Conservation (phyloP, 2,888 invertebrate genomes). For the Chalcosyrphus nemorum region DNA sequence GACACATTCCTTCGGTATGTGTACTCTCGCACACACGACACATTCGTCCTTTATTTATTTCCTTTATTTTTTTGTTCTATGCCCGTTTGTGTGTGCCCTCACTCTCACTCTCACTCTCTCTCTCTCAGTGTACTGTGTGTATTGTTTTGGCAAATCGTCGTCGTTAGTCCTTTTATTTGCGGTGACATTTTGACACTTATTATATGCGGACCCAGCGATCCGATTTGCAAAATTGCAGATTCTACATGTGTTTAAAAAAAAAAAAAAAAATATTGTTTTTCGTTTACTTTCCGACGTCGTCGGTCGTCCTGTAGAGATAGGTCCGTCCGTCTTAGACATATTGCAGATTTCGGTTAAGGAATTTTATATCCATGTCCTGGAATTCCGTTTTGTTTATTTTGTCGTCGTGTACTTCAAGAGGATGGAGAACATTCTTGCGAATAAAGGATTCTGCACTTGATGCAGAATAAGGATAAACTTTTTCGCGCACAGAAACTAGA, state of each 20-base stretch:
- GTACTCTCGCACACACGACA: slow-evolving; percentile 31
- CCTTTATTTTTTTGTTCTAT: slow-evolving; percentile 17
- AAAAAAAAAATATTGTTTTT: no score
- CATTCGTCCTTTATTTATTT: slow-evolving; percentile 14
- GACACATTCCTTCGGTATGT: slow-evolving; percentile 47
- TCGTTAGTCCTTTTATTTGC: slow-evolving; percentile 61
- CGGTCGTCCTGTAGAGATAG: slow-evolving; percentile 1
- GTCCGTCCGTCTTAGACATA: slow-evolving; percentile 7
- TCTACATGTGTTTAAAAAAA: slow-evolving; percentile 63
- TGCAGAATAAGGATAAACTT: slow-evolving; percentile 55
- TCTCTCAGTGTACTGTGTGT: no score
- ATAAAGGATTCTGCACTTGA: slow-evolving; percentile 35
- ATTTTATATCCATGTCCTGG: slow-evolving; percentile 40
- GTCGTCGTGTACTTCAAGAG: slow-evolving; percentile 3
- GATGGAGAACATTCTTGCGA: slow-evolving; percentile 20
- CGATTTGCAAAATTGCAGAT: slow-evolving; percentile 69
- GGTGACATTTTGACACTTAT: slow-evolving; percentile 72
- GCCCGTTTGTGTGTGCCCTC: no score
- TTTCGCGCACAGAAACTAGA: slow-evolving; percentile 9
- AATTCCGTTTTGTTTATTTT: background rate
- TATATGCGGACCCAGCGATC: slow-evolving; percentile 66
- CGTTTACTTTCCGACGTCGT: slow-evolving; percentile 2
- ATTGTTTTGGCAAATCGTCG: slow-evolving; percentile 66
- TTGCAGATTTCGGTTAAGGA: slow-evolving; percentile 44
- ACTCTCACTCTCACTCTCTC: no score